These are phyloP conservation scores for Beris chalybata DNA, from an alignment of 2,888 invertebrate genomes.

Conservation along the genomic window DNA sequence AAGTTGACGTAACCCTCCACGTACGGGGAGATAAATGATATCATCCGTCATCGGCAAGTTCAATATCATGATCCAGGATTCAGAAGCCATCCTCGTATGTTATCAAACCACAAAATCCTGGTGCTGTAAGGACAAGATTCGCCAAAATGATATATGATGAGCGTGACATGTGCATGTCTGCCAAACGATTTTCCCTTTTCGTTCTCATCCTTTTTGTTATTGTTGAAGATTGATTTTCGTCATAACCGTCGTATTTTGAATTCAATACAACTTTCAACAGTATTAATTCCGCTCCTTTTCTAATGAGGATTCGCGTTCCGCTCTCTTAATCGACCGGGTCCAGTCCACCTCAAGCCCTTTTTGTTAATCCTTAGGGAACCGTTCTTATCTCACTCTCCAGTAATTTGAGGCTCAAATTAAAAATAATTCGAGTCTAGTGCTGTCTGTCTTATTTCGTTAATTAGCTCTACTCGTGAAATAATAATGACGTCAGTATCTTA, in stretches of 20 bases:
- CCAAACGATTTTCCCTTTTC: too few relatives aligned
- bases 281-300: too few relatives aligned
- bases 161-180: constrained; percentile 24
- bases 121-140: constrained; percentile 9
- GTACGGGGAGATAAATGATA: constrained; percentile 19
- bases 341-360: background rate
- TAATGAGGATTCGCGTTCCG: too few relatives aligned
- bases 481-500: constrained; percentile 30
- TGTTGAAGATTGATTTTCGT: too few relatives aligned
- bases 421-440: constrained; percentile 31
- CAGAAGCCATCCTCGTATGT: constrained; percentile 12
- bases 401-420: constrained; percentile 31
- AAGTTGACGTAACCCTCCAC: too few relatives aligned
- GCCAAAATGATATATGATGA: constrained; percentile 25
- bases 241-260: too few relatives aligned
- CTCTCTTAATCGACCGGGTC: too few relatives aligned
- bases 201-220: too few relatives aligned
- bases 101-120: constrained; percentile 26
- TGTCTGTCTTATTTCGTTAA: constrained; percentile 32
- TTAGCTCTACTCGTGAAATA: constrained; percentile 33
- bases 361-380: constrained; percentile 15
- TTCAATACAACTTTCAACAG: too few relatives aligned
- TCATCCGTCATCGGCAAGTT: constrained; percentile 29
- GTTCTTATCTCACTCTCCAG: constrained; percentile 26
- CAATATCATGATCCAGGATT: constrained; percentile 23